A percentile compares a stretch with the other conserved stretches of the same genome.
These are phyloP conservation scores for Trileptium ribeirensis DNA, from an alignment of 2,888 invertebrate genomes.

Conservation along the genomic window DNA sequence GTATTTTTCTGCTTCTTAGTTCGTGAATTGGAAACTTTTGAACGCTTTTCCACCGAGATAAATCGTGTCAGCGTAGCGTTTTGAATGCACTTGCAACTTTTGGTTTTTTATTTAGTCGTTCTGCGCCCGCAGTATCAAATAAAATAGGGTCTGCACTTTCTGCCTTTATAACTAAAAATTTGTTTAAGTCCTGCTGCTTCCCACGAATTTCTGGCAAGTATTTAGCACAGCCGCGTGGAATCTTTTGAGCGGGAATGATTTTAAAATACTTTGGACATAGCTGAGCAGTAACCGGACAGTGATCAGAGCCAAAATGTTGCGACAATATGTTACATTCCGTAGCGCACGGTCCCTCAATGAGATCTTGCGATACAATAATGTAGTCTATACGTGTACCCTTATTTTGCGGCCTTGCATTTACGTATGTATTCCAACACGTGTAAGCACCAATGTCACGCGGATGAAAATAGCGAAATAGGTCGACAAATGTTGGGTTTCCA, in stretches of 20 bases:
- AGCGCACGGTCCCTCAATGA: slow-evolving; percentile 35
- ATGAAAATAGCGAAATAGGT: slow-evolving; percentile 55
- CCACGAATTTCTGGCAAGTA: slow-evolving; percentile 56
- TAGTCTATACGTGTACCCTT: slow-evolving; percentile 58
- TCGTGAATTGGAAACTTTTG: no score
- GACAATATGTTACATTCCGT: slow-evolving; percentile 45
- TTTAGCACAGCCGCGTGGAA: slow-evolving; percentile 54
- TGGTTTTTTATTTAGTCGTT: no score
- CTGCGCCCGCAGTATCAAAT: no score
- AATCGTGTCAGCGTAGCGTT: no score
- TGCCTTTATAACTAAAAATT: slow-evolving; percentile 51
- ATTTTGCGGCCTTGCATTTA: slow-evolving; percentile 55
- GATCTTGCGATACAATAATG: slow-evolving; percentile 51
- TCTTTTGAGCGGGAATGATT: slow-evolving; percentile 43
- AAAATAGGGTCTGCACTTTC: no score
- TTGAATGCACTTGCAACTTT: no score
- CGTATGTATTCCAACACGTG: slow-evolving; percentile 56
- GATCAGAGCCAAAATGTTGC: slow-evolving; percentile 55
- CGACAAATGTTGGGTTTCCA: no score
- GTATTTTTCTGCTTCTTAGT: no score
- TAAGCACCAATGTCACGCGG: slow-evolving; percentile 52
- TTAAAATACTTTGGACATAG: slow-evolving; percentile 47
- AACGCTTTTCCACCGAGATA: no score
- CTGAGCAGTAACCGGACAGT: slow-evolving; percentile 55
- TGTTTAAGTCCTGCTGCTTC: slow-evolving; percentile 45